phyloP scores from a whole-genome alignment of 2,797 vertebrate species.

The Dromococcyx pavoninus region DNA sequence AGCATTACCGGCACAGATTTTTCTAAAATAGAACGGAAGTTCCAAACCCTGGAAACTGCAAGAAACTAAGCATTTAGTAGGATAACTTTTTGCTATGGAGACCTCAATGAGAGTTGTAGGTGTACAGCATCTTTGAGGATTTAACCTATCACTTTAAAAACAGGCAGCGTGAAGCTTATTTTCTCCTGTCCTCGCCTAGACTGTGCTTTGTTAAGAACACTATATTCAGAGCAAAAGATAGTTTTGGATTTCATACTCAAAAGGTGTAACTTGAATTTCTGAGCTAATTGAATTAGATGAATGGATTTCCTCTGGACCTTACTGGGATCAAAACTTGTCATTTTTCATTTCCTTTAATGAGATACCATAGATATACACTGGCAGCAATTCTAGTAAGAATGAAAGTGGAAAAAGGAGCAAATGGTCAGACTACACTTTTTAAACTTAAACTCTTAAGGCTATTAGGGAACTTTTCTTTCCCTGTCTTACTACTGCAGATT shows the following conservation, averaged over 20 bases:
- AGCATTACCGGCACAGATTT: not conserved
- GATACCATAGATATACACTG: not conserved
- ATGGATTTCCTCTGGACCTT: not conserved
- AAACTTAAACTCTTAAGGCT: slow-evolving; percentile 8
- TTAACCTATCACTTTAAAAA: slow-evolving; percentile 5
- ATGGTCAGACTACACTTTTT: slow-evolving; percentile 2
- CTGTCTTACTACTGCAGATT: not conserved
- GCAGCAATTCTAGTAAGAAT: not conserved
- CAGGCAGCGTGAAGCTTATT: not conserved
- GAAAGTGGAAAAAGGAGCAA: slow-evolving; percentile 23
- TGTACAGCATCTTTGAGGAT: not conserved
- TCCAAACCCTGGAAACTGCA: not conserved
- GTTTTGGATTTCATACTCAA: not conserved
- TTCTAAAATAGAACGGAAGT: not conserved
- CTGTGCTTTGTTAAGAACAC: not conserved
- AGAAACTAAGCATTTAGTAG: not conserved
- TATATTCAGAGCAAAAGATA: not conserved
- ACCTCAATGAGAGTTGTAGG: not conserved
- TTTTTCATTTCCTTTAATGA: slow-evolving; percentile 40
- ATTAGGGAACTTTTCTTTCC: slow-evolving; percentile 3
- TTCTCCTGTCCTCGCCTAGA: not conserved
- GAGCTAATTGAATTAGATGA: slow-evolving; percentile 34
- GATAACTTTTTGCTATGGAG: not conserved
- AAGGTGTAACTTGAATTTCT: slow-evolving; percentile 10
- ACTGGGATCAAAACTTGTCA: slow-evolving; percentile 17